Percentiles rank a stretch among this genome's conserved stretches.
These are phyloP conservation scores for Pycnonotus jocosus DNA, from an alignment of 2,113 vertebrate genomes.

Conservation along the genomic window DNA sequence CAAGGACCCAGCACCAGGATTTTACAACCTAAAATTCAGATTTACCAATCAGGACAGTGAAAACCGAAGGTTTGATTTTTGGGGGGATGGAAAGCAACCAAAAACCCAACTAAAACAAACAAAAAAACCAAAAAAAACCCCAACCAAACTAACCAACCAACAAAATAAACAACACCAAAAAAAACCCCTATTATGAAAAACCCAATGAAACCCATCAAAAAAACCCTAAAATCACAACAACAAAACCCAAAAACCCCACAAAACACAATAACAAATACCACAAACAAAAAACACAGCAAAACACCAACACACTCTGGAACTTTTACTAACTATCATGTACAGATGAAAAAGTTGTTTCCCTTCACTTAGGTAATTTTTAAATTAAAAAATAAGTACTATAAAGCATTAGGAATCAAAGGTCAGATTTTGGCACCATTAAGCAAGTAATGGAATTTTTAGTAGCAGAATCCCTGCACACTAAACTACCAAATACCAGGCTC, in stretches of 20 bases:
- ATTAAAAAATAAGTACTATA: not conserved
- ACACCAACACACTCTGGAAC: not conserved
- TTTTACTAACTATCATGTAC: not conserved
- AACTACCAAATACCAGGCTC: not conserved
- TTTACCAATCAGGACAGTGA: not conserved
- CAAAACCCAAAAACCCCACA: not conserved
- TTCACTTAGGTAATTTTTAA: not conserved
- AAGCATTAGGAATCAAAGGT: not conserved
- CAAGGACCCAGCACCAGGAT: not conserved
- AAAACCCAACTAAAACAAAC: not conserved
- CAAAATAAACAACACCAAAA: not conserved
- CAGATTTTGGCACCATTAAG: not conserved
- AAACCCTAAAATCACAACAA: not conserved
- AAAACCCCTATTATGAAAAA: not conserved
- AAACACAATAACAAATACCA: not conserved
- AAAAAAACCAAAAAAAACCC: too few species aligned
- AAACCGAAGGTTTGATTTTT: not conserved
- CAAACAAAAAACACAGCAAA: not conserved
- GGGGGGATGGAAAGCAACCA: rapidly evolving
- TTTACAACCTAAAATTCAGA: not conserved
- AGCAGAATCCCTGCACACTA: not conserved
- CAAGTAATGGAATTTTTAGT: not conserved
- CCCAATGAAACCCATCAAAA: not conserved
- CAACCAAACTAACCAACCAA: not conserved
- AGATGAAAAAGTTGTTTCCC: not conserved